Evolutionary conservation across 2,888 invertebrate species (phyloP).

Genomic region (Caenorhabditis afra): DNA sequence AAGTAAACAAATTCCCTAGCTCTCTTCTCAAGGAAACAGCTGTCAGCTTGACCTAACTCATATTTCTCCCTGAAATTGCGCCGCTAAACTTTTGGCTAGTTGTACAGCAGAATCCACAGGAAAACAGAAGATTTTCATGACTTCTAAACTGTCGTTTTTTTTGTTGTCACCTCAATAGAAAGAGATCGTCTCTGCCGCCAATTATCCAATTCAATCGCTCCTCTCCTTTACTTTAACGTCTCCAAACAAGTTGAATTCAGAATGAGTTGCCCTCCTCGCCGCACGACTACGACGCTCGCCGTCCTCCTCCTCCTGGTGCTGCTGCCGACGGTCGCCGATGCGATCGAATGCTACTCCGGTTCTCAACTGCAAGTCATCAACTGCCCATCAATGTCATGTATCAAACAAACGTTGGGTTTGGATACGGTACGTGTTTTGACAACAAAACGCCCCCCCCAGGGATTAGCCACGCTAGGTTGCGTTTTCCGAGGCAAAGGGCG

Average conservation of each 20-base stretch:
- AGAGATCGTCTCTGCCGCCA: neutral
- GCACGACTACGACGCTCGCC: neutral
- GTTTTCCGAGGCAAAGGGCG: neutral
- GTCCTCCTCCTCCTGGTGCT: slow-evolving; percentile 23
- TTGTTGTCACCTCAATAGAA: slow-evolving; percentile 7
- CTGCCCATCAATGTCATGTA: slow-evolving; percentile 77
- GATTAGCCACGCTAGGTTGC: slow-evolving; percentile 31
- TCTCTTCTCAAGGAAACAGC: slow-evolving; percentile 5
- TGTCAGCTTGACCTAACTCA: neutral
- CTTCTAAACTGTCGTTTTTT: neutral
- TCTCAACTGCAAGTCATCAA: slow-evolving; percentile 77
- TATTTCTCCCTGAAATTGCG: neutral
- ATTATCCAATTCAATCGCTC: slow-evolving; percentile 9
- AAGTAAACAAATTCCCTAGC: slow-evolving; percentile 12
- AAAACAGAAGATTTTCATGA: neutral
- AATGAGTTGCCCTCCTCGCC: slow-evolving; percentile 1
- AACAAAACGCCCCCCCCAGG: slow-evolving; percentile 13
- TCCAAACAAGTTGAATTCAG: slow-evolving; percentile 16
- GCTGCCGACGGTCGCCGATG: slow-evolving; percentile 4
- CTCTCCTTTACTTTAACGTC: neutral
- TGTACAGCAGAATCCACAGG: no score
- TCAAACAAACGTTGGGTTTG: slow-evolving; percentile 79
- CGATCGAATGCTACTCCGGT: slow-evolving; percentile 79
- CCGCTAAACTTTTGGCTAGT: no score
- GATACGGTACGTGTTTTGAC: slow-evolving; percentile 74